Percentiles rank a stretch among this genome's conserved stretches.
Conservation (phyloP, 2,113 vertebrate genomes). For the Neotoma lepida region DNA sequence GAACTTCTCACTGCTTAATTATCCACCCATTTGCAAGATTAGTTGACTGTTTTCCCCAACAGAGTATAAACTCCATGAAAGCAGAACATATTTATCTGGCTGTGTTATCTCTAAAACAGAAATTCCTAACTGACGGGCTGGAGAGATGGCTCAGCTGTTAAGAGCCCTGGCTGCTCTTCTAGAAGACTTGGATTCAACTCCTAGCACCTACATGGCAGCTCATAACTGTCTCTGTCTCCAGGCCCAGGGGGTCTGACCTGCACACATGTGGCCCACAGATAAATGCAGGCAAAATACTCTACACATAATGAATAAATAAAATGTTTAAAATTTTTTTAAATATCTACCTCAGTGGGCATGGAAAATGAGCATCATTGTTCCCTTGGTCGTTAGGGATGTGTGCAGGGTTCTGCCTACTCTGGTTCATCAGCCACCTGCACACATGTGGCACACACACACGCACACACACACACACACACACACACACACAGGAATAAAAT, state of each 20-base stretch:
- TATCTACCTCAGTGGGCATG: too few relatives aligned
- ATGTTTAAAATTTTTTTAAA: background rate
- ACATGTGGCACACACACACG: background rate
- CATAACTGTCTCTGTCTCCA: background rate
- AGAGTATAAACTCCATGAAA: background rate
- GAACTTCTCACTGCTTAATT: background rate
- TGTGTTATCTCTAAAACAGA: background rate
- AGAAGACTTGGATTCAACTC: background rate
- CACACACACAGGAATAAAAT: background rate
- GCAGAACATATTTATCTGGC: constrained; percentile 21
- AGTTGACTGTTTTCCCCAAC: background rate
- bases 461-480: background rate
- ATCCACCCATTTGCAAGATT: background rate
- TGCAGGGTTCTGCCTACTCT: background rate
- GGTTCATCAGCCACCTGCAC: background rate
- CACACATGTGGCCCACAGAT: background rate
- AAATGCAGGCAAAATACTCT: background rate
- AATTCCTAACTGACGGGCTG: background rate
- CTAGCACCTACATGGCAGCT: background rate
- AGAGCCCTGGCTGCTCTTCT: background rate
- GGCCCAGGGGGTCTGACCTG: background rate
- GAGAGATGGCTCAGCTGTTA: background rate
- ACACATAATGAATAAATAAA: background rate
- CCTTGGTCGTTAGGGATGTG: background rate
- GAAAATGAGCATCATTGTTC: background rate